Conservation (phyloP, 1,140 invertebrate genomes). For the Hyphantria cunea region DNA sequence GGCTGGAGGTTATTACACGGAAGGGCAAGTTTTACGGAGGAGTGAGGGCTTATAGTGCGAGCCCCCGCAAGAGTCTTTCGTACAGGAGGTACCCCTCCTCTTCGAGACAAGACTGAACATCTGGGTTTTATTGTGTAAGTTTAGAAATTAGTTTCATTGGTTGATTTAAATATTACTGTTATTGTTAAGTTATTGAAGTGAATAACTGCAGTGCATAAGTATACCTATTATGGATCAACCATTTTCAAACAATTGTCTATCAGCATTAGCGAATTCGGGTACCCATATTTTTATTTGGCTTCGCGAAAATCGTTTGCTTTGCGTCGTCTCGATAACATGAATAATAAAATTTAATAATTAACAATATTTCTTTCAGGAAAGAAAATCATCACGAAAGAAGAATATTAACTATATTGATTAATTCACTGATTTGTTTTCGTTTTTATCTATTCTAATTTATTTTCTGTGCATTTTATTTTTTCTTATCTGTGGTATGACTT, state of each 20-base stretch:
- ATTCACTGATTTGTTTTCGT: slow-evolving; percentile 33
- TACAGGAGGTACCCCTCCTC: slow-evolving; percentile 54
- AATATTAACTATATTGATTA: slow-evolving; percentile 12
- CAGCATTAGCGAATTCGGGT: slow-evolving; percentile 50
- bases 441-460: slow-evolving; percentile 42
- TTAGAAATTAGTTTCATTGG: neutral
- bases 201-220: no score
- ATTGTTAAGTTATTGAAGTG: neutral
- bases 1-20: slow-evolving; percentile 88
- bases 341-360: slow-evolving; percentile 12
- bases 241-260: slow-evolving; percentile 2
- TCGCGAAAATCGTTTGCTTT: slow-evolving; percentile 15
- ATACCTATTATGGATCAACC: neutral
- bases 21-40: slow-evolving; percentile 68
- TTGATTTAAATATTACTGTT: neutral
- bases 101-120: slow-evolving; percentile 64
- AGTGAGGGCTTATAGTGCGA: slow-evolving; percentile 58
- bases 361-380: slow-evolving; percentile 50
- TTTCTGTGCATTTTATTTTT: slow-evolving; percentile 62
- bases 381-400: slow-evolving; percentile 35
- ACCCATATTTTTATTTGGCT: slow-evolving; percentile 41
- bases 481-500: slow-evolving; percentile 15
- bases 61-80: slow-evolving; percentile 49
- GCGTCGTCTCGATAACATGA: slow-evolving; percentile 27
- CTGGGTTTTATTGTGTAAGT: slow-evolving; percentile 25